Evolutionary conservation across 2,797 vertebrate genomes (phyloP), one percentile per base, ranked within the genome.

Genomic region (Naso thynnoides): DNA sequence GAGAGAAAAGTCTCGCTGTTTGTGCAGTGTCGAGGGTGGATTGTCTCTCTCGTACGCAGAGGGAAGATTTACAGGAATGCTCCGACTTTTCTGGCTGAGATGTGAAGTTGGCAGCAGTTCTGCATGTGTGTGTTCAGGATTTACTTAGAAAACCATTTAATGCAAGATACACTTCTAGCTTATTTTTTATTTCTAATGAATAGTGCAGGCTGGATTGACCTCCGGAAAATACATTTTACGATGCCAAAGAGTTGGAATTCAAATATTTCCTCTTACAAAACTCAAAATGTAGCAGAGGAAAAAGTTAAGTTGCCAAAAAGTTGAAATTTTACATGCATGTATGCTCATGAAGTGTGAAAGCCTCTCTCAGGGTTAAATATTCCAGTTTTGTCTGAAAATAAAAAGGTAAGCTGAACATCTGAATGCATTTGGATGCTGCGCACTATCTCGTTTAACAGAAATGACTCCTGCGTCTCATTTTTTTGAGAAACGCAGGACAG

Each of bases 21-120:
- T 75, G 36, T 66, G 63, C 52, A 70, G 57, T 42, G 72, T 44
- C 3, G 5, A 59, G 38, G 53, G 36, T 56, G 29, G 72, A 15
- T 47, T 61, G 44, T 50, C 41, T 68, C 45, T 50, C 49, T 27
- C 55, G 47, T 45, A 50, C 0, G 18, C 23, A 26, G 38, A 26
- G 60, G 33, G 27, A 26, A 54, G 79, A 73, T 77, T 76, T 66
- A 57, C 24, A 62, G 67, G 59, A 61, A 33, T 24, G 18, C 31
- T 49, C 39, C 24, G 50, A 58, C 53, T 48, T 68, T 75, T 74
- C 45, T 23, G 62, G 62, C 62, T 74, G 14, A 49, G 65, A 36
- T 39, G 58, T 67, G 18, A 62, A 31, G 45, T 41, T 56, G 59
- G 49, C 50, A 49, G 73, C 54, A 61, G 45, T 15, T 48, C 33